Evolutionary conservation across 2,888 invertebrate genomes (phyloP).

Genomic region (Nomada ruficornis): DNA sequence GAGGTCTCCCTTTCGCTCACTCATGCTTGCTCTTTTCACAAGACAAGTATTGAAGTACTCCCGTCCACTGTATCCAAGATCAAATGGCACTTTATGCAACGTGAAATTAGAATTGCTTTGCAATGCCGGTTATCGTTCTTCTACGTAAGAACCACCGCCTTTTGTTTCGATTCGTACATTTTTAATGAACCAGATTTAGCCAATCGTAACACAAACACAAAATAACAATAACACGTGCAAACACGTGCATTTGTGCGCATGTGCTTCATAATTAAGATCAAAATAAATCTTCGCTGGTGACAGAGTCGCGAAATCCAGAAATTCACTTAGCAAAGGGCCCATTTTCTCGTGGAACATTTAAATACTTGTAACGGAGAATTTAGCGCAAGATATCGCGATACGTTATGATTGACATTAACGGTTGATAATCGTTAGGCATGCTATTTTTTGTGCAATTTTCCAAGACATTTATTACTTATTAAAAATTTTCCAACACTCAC

Average conservation of each 20-base stretch:
- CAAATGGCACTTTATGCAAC: conserved; percentile 45
- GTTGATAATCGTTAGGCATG: not conserved
- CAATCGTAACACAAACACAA: conserved; percentile 21
- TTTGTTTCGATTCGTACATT: not conserved
- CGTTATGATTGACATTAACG: not conserved
- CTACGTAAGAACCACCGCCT: not conserved
- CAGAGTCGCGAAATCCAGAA: not conserved
- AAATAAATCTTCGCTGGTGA: conserved; percentile 7
- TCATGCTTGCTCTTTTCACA: conserved; percentile 70
- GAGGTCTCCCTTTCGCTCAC: conserved; percentile 70
- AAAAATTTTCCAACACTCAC: conserved; percentile 85
- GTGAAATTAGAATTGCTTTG: conserved; percentile 51
- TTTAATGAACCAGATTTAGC: not conserved
- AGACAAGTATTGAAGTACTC: conserved; percentile 56
- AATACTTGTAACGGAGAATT: not conserved
- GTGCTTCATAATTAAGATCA: conserved; percentile 53
- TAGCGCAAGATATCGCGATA: not conserved
- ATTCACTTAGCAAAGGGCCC: not conserved
- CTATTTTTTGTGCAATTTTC: not conserved
- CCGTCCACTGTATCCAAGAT: conserved; percentile 48
- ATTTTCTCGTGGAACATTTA: not conserved
- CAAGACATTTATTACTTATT: conserved; percentile 9
- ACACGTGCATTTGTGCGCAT: conserved; percentile 58
- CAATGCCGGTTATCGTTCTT: conserved; percentile 12
- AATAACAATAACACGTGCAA: conserved; percentile 55